Evolutionary conservation across 1,140 invertebrate genomes (phyloP).

Genomic region (Proctacanthus coquilletti): DNA sequence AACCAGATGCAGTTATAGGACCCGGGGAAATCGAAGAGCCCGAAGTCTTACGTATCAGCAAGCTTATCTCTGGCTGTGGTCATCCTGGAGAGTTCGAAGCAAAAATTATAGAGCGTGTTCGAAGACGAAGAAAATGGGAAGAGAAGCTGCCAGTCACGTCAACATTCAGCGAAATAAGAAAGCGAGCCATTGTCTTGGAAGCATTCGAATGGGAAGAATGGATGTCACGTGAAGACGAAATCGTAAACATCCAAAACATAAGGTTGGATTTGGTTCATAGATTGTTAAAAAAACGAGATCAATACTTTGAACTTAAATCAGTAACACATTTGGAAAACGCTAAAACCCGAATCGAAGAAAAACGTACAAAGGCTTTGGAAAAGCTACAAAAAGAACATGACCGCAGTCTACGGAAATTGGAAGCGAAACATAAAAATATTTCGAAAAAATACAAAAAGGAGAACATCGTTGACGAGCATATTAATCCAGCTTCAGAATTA

Average conservation of each 20-base stretch:
- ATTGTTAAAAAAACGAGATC: slow-evolving; percentile 24
- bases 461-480: slow-evolving; percentile 32
- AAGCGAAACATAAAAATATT: slow-evolving; percentile 10
- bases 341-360: slow-evolving; percentile 21
- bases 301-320: slow-evolving; percentile 23
- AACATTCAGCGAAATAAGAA: background rate
- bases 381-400: slow-evolving; percentile 27
- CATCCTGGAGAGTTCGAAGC: slow-evolving; percentile 21
- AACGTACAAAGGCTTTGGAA: slow-evolving; percentile 25
- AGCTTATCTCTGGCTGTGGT: slow-evolving; percentile 12
- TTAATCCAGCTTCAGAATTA: slow-evolving; percentile 33
- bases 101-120: slow-evolving; percentile 20
- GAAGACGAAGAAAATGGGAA: slow-evolving; percentile 24
- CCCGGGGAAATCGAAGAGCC: slow-evolving; percentile 10
- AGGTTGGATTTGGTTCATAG: slow-evolving; percentile 36
- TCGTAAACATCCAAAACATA: slow-evolving; percentile 39
- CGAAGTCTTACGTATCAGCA: slow-evolving; percentile 18
- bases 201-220: slow-evolving; percentile 29
- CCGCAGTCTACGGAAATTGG: slow-evolving; percentile 20
- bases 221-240: slow-evolving; percentile 32
- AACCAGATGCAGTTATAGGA: slow-evolving; percentile 35
- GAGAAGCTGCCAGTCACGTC: slow-evolving; percentile 2
- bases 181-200: slow-evolving; percentile 12
- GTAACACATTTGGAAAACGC: slow-evolving; percentile 29
- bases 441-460: slow-evolving; percentile 18